Percentiles rank a stretch among this genome's conserved stretches.
Conservation (phyloP, 2,888 invertebrate species). For the Acheta domesticus region DNA sequence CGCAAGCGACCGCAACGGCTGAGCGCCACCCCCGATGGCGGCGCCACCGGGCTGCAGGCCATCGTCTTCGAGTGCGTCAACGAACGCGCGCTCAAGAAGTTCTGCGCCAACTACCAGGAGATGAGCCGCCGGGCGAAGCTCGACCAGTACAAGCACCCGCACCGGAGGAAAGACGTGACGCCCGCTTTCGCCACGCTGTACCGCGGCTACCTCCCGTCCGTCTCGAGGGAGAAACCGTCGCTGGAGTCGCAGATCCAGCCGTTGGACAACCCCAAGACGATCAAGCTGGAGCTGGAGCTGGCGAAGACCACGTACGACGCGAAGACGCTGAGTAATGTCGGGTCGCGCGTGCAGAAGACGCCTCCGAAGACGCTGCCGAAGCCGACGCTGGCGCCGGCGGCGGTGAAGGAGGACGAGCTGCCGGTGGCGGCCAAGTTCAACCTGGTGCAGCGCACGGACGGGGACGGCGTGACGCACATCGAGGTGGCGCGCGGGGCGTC, state of each 20-base stretch:
- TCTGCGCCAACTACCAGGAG: constrained; percentile 42
- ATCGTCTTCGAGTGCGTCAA: constrained; percentile 42
- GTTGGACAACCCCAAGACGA: background rate
- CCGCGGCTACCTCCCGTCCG: constrained; percentile 20
- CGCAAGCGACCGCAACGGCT: constrained; percentile 30
- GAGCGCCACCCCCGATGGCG: constrained; percentile 22
- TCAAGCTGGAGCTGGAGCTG: background rate
- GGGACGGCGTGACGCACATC: constrained; percentile 53
- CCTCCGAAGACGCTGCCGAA: background rate
- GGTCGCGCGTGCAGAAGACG: background rate
- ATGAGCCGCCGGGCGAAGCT: constrained; percentile 40
- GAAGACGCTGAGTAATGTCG: background rate
- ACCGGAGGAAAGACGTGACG: constrained; percentile 34
- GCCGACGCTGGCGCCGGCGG: background rate
- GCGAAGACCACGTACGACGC: background rate
- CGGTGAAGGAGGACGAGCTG: background rate
- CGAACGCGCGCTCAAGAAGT: constrained; percentile 40
- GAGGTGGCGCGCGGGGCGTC: constrained; percentile 44
- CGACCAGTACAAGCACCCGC: constrained; percentile 37
- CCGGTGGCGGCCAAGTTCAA: constrained; percentile 44
- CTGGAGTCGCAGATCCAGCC: too few species aligned
- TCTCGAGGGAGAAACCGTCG: background rate
- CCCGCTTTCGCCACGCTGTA: constrained; percentile 22
- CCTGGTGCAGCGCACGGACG: constrained; percentile 51
- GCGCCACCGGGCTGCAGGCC: constrained; percentile 39